Conservation (phyloP, 2,797 vertebrate species). For the Masticophis lateralis region DNA sequence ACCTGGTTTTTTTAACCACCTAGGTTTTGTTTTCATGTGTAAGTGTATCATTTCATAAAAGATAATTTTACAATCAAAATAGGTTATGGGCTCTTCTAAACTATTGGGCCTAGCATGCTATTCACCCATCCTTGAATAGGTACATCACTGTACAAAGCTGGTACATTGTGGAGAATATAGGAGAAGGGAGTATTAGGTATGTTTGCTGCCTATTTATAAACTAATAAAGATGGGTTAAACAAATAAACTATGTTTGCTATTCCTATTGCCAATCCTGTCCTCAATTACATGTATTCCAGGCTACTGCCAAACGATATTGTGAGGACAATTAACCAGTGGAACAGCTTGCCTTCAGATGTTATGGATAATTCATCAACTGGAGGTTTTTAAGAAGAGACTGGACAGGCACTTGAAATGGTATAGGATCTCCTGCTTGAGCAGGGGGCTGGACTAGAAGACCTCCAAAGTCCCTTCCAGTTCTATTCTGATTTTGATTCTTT, state of each 20-base stretch:
- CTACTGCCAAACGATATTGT: neutral
- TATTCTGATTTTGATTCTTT: neutral
- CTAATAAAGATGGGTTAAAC: neutral
- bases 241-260: neutral
- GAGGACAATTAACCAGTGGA: no score
- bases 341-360: no score
- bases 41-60: neutral
- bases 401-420: no score
- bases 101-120: neutral
- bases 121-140: neutral
- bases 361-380: no score
- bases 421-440: no score
- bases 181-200: neutral
- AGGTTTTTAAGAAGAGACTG: no score
- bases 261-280: neutral
- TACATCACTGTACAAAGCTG: neutral
- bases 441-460: no score
- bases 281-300: neutral
- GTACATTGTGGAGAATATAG: neutral
- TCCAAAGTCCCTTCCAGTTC: no score
- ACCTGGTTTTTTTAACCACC: neutral
- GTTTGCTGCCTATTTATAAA: neutral
- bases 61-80: neutral
- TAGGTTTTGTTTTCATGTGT: conserved; percentile 11
- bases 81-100: neutral